Conservation (phyloP, 2,113 vertebrate genomes). For the Anseranas semipalmata region DNA sequence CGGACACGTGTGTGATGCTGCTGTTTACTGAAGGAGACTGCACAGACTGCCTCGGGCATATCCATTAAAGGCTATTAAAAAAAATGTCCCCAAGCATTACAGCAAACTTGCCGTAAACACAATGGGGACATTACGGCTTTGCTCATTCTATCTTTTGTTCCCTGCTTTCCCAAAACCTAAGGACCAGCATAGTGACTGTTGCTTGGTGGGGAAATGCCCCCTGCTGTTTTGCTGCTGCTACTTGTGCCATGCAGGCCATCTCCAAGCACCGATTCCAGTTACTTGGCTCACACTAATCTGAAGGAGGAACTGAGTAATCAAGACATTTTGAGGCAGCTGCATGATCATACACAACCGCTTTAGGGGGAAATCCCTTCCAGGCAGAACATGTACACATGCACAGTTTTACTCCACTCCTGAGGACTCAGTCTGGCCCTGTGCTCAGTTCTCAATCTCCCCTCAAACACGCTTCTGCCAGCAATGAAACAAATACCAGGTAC, state of each 20-base stretch:
- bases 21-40: not conserved
- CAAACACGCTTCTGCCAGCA: not conserved
- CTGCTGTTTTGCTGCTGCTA: not conserved
- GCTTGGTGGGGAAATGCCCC: not conserved
- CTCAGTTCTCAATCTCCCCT: not conserved
- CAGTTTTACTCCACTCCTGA: not conserved
- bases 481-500: not conserved
- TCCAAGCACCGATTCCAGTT: not conserved
- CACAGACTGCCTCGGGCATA: not conserved
- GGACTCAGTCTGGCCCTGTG: not conserved
- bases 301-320: not conserved
- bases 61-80: not conserved
- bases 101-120: not conserved
- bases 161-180: not conserved
- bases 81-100: not conserved
- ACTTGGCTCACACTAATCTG: not conserved
- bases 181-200: not conserved
- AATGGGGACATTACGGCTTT: fast-evolving
- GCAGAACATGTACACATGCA: not conserved
- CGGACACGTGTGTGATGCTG: not conserved
- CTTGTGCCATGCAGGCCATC: not conserved
- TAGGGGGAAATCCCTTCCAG: not conserved
- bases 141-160: not conserved
- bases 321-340: not conserved
- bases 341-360: not conserved